These are phyloP conservation scores for Syngnathus rostellatus DNA, from an alignment of 2,797 vertebrate genomes.

Conservation along the genomic window DNA sequence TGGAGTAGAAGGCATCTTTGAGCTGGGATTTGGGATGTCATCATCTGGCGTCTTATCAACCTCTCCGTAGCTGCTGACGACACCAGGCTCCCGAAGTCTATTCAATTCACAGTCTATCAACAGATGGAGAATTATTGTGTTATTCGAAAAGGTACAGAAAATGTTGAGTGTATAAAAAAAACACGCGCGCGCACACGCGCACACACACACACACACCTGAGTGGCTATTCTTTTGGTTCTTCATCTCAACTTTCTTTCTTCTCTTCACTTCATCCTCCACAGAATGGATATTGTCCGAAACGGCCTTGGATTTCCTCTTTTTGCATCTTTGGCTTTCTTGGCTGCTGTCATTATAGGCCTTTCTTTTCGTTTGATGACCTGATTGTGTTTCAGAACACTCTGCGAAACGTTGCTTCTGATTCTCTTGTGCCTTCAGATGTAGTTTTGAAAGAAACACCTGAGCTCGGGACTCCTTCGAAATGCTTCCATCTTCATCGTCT, in stretches of 20 bases:
- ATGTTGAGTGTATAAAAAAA: not conserved
- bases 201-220: conserved; percentile 27
- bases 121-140: not conserved
- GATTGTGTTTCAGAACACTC: conserved; percentile 4
- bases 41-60: conserved; percentile 14
- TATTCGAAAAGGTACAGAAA: not conserved
- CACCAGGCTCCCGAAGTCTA: conserved; percentile 4
- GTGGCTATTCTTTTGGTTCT: conserved; percentile 12
- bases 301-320: conserved; percentile 31
- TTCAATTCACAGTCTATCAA: conserved; percentile 6
- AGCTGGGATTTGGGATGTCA: conserved; percentile 6
- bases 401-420: conserved; percentile 56
- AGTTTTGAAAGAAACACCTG: conserved; percentile 74
- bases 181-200: not conserved
- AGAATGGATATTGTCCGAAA: not conserved
- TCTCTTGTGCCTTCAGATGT: conserved; percentile 71
- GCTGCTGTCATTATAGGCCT: not conserved
- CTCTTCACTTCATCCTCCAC: conserved; percentile 4
- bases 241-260: conserved; percentile 16
- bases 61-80: not conserved
- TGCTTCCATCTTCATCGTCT: conserved; percentile 53
- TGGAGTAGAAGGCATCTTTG: conserved; percentile 15
- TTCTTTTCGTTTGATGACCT: conserved; percentile 27
- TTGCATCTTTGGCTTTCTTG: conserved; percentile 1
- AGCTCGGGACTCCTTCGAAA: conserved; percentile 50